These are phyloP conservation scores for Drosophila meridionalis DNA, from an alignment of 2,888 invertebrate species.

Conservation along the genomic window DNA sequence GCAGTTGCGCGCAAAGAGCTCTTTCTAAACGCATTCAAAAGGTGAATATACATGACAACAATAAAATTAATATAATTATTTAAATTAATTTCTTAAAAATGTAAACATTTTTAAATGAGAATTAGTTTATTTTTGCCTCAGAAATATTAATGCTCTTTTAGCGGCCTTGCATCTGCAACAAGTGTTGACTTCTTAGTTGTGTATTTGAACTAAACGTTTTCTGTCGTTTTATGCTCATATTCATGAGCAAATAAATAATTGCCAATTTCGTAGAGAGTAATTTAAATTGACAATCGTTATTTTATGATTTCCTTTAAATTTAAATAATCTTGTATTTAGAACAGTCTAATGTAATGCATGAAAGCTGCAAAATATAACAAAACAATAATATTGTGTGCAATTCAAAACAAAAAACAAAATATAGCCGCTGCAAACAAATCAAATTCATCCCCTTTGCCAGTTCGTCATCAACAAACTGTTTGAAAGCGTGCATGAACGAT, in stretches of 20 bases:
- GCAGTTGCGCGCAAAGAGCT: constrained; percentile 21
- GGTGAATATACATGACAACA: constrained; percentile 60
- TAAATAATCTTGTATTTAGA: background rate
- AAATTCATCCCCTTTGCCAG: constrained; percentile 6
- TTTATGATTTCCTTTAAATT: no score
- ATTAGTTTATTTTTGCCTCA: constrained; percentile 20
- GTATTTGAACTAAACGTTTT: background rate
- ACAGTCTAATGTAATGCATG: background rate
- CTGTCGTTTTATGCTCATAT: background rate
- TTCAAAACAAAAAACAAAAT: no score
- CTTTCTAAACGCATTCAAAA: constrained; percentile 8
- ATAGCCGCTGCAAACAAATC: background rate
- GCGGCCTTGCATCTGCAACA: constrained; percentile 2
- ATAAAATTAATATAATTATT: background rate
- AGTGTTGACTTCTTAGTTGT: background rate
- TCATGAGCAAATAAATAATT: background rate
- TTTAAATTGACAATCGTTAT: no score
- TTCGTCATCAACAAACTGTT: background rate
- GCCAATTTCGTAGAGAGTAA: background rate
- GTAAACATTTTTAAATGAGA: constrained; percentile 11
- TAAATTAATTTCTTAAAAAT: constrained; percentile 27
- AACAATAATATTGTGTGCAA: no score
- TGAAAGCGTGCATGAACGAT: constrained; percentile 42
- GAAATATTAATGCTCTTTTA: background rate
- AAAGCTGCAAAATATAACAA: background rate